phyloP scores from a whole-genome alignment of 2,113 vertebrate species.

The Myrmecobius fasciatus region DNA sequence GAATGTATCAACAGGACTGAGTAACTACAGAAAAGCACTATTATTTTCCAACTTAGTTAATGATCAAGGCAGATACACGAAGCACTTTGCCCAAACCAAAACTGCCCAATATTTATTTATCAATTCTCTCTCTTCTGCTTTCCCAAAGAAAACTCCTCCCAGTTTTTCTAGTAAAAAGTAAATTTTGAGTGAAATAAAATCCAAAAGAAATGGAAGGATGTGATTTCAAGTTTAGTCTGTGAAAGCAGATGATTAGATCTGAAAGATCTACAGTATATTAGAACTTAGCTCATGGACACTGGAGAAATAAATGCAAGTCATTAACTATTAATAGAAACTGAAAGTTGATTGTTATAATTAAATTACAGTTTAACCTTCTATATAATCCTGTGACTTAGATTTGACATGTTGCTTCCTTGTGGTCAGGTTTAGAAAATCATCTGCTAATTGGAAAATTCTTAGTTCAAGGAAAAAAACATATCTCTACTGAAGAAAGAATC shows the following conservation, averaged over 20 bases:
- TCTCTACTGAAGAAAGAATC: neutral
- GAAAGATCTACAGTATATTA: slow-evolving; percentile 57
- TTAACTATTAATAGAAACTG: slow-evolving; percentile 76
- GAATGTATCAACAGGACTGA: neutral
- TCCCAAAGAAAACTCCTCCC: neutral
- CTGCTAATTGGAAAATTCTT: slow-evolving; percentile 32
- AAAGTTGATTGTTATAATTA: slow-evolving; percentile 72
- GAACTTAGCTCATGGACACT: slow-evolving; percentile 55
- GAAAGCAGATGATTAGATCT: slow-evolving; percentile 58
- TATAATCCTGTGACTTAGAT: slow-evolving; percentile 60
- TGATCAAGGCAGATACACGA: neutral
- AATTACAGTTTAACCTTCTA: slow-evolving; percentile 64
- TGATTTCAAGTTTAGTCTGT: slow-evolving; percentile 50
- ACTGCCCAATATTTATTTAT: neutral
- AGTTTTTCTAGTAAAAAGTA: neutral
- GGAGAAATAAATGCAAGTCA: slow-evolving; percentile 72
- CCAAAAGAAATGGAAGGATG: slow-evolving; percentile 45
- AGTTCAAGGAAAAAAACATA: slow-evolving; percentile 13
- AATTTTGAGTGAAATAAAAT: slow-evolving; percentile 35
- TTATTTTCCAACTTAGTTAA: neutral
- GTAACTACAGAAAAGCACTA: neutral
- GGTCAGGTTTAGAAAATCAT: slow-evolving; percentile 72
- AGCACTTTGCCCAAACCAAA: neutral
- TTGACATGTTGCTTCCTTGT: slow-evolving; percentile 69
- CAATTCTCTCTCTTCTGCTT: slow-evolving; percentile 18